phyloP scores from a whole-genome alignment of 2,888 invertebrate species.

The Xestoiulus laeticollis region DNA sequence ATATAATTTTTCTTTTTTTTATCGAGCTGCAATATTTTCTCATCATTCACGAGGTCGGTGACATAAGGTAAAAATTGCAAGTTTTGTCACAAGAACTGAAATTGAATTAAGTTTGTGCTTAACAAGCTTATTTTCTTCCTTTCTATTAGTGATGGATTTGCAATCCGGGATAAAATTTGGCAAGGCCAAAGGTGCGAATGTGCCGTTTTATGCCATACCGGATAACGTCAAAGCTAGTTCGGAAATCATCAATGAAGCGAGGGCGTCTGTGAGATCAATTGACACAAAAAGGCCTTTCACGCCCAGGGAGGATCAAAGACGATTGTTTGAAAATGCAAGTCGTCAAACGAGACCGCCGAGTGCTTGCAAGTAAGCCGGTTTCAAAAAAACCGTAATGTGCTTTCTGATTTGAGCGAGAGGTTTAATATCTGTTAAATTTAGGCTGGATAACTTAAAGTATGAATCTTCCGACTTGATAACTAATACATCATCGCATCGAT shows the following conservation, averaged over 20 bases:
- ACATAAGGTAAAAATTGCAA: not conserved
- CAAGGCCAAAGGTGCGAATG: slow-evolving; percentile 43
- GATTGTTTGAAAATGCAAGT: slow-evolving; percentile 74
- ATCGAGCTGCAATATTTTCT: not conserved
- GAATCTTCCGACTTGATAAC: not conserved
- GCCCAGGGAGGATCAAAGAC: slow-evolving; percentile 80
- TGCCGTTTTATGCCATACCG: slow-evolving; percentile 55
- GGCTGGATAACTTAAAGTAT: not conserved
- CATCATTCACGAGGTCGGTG: not conserved
- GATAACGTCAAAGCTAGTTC: slow-evolving; percentile 74
- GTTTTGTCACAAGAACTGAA: not conserved
- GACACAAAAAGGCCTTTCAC: slow-evolving; percentile 87
- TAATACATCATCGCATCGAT: not conserved
- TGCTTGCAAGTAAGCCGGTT: slow-evolving; percentile 65
- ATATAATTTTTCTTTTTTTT: not conserved
- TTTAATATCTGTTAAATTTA: not conserved
- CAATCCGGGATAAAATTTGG: not conserved
- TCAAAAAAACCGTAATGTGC: not conserved
- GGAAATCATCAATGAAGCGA: slow-evolving; percentile 82
- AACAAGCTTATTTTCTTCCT: not conserved
- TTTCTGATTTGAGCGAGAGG: not conserved
- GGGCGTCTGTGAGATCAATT: slow-evolving; percentile 69
- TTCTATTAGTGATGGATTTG: not conserved
- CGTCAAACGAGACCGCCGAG: slow-evolving; percentile 75
- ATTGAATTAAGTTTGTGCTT: not conserved